Evolutionary conservation across 2,888 invertebrate species (phyloP).

Genomic region (Mesodorylaimus sp.): DNA sequence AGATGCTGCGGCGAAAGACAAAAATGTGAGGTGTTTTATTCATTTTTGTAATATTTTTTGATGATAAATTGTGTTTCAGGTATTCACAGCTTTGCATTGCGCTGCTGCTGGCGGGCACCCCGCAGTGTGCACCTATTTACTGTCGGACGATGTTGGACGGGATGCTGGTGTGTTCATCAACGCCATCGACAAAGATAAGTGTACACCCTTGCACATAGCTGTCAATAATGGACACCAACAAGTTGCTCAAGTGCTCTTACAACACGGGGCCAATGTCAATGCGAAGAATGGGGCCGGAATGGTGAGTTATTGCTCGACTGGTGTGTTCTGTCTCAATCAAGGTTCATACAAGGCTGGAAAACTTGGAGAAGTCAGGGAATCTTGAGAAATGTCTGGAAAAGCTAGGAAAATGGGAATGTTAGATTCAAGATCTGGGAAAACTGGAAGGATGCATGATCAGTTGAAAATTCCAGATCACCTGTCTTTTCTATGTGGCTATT

Average conservation of each 20-base stretch:
- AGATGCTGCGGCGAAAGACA: slow-evolving; percentile 34
- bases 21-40: slow-evolving; percentile 27
- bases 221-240: slow-evolving; percentile 44
- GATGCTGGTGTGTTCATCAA: slow-evolving; percentile 42
- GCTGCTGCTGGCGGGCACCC: slow-evolving; percentile 42
- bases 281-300: slow-evolving; percentile 35
- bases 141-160: slow-evolving; percentile 20
- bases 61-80: slow-evolving; percentile 22
- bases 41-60: background rate
- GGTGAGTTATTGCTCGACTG: too few species aligned
- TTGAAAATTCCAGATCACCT: too few species aligned
- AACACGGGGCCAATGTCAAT: slow-evolving; percentile 38
- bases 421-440: too few species aligned
- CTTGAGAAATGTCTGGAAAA: too few species aligned
- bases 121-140: slow-evolving; percentile 17
- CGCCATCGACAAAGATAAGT: slow-evolving; percentile 42
- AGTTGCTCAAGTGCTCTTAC: slow-evolving; percentile 40
- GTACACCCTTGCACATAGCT: slow-evolving; percentile 44
- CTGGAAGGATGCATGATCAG: too few species aligned
- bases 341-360: too few species aligned
- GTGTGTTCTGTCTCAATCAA: too few species aligned
- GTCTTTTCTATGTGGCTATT: too few species aligned
- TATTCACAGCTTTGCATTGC: slow-evolving; percentile 46
- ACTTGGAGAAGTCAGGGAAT: too few species aligned
- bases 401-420: too few species aligned